Evolutionary conservation across 2,113 vertebrate genomes (phyloP).

Genomic region (Syrmaticus mikado): DNA sequence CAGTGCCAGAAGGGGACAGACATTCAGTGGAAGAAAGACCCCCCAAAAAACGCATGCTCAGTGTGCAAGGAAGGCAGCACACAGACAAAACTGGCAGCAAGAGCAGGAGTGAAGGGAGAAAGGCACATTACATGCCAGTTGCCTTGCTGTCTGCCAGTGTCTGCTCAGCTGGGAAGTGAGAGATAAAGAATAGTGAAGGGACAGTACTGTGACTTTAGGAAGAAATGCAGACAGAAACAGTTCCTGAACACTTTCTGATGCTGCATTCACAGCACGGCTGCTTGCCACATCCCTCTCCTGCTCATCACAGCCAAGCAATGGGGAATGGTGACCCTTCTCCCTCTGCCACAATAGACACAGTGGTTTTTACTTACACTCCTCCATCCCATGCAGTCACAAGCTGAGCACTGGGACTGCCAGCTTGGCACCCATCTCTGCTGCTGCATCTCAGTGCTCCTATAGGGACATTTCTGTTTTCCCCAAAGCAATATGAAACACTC

Average conservation of each 20-base stretch:
- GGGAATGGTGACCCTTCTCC: background rate
- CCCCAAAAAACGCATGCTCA: slow-evolving; percentile 24
- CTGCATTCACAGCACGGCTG: background rate
- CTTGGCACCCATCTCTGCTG: background rate
- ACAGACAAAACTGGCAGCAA: background rate
- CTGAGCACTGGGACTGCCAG: background rate
- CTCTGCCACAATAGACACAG: background rate
- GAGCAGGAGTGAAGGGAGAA: background rate
- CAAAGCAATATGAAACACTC: background rate
- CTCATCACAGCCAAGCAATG: background rate
- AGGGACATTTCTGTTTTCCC: background rate
- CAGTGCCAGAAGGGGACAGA: background rate
- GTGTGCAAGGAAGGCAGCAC: background rate
- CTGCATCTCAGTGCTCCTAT: background rate
- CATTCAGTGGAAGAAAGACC: background rate
- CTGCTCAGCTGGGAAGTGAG: background rate
- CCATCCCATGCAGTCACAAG: background rate
- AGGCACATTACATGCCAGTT: background rate
- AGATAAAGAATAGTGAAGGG: background rate
- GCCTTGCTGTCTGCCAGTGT: slow-evolving; percentile 3
- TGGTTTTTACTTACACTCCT: background rate
- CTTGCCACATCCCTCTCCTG: background rate
- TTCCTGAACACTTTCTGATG: background rate
- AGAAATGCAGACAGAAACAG: slow-evolving; percentile 10
- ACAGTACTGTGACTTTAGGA: background rate